Evolutionary conservation across 2,113 vertebrate genomes (phyloP).

Genomic region (Xenus cinereus): DNA sequence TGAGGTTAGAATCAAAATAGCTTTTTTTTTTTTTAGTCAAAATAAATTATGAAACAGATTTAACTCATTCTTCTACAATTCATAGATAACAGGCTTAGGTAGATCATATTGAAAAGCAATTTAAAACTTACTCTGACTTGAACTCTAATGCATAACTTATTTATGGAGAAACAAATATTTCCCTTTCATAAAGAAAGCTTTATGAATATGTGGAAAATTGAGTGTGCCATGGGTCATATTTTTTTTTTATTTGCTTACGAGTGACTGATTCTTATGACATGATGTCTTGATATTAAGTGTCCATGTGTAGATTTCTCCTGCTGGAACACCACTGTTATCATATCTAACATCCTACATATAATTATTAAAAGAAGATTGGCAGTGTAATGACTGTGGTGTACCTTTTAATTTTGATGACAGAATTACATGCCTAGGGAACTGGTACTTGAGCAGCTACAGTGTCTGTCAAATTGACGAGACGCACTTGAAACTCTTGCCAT

Average conservation of each 20-base stretch:
- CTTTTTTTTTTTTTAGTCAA: background rate
- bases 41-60: background rate
- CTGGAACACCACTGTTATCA: background rate
- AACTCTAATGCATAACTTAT: background rate
- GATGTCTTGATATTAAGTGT: background rate
- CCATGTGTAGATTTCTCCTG: background rate
- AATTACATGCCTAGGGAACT: background rate
- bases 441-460: background rate
- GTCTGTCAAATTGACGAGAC: background rate
- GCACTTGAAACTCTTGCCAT: background rate
- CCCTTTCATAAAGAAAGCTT: conserved; percentile 60
- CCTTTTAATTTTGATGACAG: background rate
- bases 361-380: conserved; percentile 1
- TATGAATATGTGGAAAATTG: background rate
- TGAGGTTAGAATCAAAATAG: background rate
- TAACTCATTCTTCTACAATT: background rate
- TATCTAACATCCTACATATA: background rate
- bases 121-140: background rate
- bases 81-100: background rate
- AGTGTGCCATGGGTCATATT: background rate
- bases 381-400: background rate
- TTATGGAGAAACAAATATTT: conserved; percentile 79
- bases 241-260: background rate
- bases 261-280: background rate
- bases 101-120: background rate